These are phyloP conservation scores for Sebastes matsubarae DNA, from an alignment of 2,797 vertebrate species.

Conservation along the genomic window DNA sequence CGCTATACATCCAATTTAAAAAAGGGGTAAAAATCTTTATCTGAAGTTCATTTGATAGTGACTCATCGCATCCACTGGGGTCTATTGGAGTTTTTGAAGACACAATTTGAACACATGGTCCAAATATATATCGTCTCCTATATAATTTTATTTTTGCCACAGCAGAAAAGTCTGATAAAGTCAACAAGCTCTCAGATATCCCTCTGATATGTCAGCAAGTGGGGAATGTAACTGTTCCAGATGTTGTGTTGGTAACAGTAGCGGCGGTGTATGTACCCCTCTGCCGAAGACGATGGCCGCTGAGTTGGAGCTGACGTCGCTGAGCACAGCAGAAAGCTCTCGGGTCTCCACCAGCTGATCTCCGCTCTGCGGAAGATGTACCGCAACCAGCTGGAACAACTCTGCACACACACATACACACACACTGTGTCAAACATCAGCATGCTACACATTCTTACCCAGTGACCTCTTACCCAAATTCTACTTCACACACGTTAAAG, in stretches of 20 bases:
- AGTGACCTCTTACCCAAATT: constrained; percentile 43
- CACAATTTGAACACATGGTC: neutral
- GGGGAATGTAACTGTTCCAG: neutral
- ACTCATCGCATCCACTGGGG: neutral
- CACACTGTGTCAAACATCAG: constrained; percentile 7
- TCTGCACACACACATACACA: constrained; percentile 73
- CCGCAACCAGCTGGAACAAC: constrained; percentile 86
- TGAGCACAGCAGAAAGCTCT: constrained; percentile 83
- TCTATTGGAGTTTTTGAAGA: neutral
- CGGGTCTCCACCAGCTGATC: constrained; percentile 84
- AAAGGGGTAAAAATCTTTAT: neutral
- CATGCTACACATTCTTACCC: constrained; percentile 3
- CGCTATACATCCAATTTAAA: neutral
- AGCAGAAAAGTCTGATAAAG: neutral
- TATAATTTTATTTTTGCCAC: neutral
- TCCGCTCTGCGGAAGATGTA: constrained; percentile 84
- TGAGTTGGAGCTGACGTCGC: constrained; percentile 79
- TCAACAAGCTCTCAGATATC: neutral
- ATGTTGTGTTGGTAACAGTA: neutral
- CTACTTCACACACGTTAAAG: neutral
- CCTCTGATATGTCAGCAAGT: neutral
- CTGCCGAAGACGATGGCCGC: constrained; percentile 84
- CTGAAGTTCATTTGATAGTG: neutral
- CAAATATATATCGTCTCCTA: neutral
- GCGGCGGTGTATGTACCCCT: constrained; percentile 76